Conservation (phyloP, 2,113 vertebrate genomes). For the Cranoglanis bouderius region DNA sequence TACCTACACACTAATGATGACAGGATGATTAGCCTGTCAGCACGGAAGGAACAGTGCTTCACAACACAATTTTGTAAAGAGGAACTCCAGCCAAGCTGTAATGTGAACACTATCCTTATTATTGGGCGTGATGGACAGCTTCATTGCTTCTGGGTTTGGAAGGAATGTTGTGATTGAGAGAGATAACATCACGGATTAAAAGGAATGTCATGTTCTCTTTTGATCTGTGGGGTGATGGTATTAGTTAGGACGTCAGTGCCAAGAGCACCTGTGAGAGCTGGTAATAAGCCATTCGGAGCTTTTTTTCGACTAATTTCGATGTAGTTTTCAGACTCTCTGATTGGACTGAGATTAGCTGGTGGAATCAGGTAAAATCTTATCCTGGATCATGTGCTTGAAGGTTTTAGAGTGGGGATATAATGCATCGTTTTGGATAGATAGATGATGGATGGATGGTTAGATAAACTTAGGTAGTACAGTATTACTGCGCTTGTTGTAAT, state of each 20-base stretch:
- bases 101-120: constrained; percentile 14
- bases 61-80: constrained; percentile 7
- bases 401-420: background rate
- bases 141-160: constrained; percentile 14
- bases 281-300: background rate
- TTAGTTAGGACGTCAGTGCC: background rate
- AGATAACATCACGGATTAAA: constrained; percentile 13
- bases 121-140: constrained; percentile 23
- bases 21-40: constrained; percentile 39
- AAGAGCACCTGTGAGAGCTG: constrained; percentile 9
- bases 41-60: background rate
- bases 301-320: background rate
- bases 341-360: background rate
- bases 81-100: background rate
- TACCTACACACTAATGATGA: background rate
- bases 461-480: background rate
- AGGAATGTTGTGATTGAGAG: constrained; percentile 5
- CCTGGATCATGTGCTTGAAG: background rate
- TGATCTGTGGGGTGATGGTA: constrained; percentile 15
- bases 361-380: background rate
- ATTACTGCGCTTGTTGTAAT: background rate
- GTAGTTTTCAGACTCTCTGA: background rate
- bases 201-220: constrained; percentile 28
- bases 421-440: background rate
- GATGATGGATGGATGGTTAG: background rate